Percentiles rank a stretch among this genome's conserved stretches.
Evolutionary conservation across 2,113 vertebrate genomes (phyloP).

Genomic region (Theristicus caerulescens): DNA sequence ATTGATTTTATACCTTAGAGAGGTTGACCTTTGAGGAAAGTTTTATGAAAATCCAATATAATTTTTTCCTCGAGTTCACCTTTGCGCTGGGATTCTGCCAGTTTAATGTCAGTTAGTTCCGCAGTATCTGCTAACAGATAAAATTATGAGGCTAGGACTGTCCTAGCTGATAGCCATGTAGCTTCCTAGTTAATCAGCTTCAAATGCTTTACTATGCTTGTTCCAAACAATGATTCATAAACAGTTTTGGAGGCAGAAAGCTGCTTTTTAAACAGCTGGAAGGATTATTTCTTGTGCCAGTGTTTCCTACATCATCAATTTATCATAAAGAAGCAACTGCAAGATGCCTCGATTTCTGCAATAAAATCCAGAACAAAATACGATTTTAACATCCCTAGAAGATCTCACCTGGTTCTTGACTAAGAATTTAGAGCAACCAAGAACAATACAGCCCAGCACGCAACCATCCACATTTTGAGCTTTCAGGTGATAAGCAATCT

Average conservation of each 20-base stretch:
- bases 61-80: slow-evolving; percentile 14
- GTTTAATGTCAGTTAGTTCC: background rate
- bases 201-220: background rate
- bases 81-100: background rate
- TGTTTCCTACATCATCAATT: background rate
- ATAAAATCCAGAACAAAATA: background rate
- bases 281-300: background rate
- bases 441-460: background rate
- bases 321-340: background rate
- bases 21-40: slow-evolving; percentile 30
- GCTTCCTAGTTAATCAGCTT: background rate
- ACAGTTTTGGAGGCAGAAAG: background rate
- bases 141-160: background rate
- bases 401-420: background rate
- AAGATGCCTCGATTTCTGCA: background rate
- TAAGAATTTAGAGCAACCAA: background rate
- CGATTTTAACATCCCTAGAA: background rate
- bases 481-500: background rate
- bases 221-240: slow-evolving; percentile 14
- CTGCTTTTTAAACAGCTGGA: background rate
- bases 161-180: background rate
- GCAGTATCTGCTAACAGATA: background rate
- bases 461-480: background rate
- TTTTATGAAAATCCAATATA: slow-evolving; percentile 45
- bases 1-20: slow-evolving; percentile 28